Evolutionary conservation across 2,888 invertebrate species (phyloP), one percentile per base, ranked within the genome.

Genomic region (Zaprionus obscuricornis): DNA sequence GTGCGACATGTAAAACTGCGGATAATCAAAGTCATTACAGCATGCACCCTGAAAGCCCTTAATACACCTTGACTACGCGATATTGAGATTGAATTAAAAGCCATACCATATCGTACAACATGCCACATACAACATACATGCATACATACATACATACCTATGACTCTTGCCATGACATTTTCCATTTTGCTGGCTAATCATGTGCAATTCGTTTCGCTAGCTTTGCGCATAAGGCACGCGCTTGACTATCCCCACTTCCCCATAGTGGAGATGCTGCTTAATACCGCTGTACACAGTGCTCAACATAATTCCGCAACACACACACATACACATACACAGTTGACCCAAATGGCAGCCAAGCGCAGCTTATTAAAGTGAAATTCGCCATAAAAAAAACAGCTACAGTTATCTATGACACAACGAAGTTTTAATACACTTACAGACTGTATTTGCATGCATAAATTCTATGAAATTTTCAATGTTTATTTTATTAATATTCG

Each of bases 11-110:
- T 68, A 68, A 65, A 60, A 49, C 68, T 68, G 34, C 34, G 43
- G 65, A 68, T 68, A 68, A 59, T 51, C 68, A 68, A 68, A 65
- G 68, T 51, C 68, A 68, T 68, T 68, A 68, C 36, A n/a, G 3
- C 14, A 4, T 2, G n/a, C 40, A 3, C 18, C n/a, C 8, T 37
- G 6, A 7, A 39, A 13, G n/a, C 17, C n/a, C n/a, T n/a, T n/a
- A 33, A 2, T 31, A 6, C 22, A 11, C 18, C 14, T 7, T 13
- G 26, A 22, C 17, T 31, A 6, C 1, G 2, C 16, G 13, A 13
- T 16, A 18, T 31, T 39, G 43, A 27, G 27, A 45, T 51, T 57
- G 40, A 51, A 65, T 51, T 47, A 63, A 34, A 51, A 42, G 49
- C 43, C 54, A 47, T 31, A 33, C 20, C 8, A 33, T 26, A 40